Conservation (phyloP, 2,797 vertebrate genomes). For the Pseudocheirus occidentalis region DNA sequence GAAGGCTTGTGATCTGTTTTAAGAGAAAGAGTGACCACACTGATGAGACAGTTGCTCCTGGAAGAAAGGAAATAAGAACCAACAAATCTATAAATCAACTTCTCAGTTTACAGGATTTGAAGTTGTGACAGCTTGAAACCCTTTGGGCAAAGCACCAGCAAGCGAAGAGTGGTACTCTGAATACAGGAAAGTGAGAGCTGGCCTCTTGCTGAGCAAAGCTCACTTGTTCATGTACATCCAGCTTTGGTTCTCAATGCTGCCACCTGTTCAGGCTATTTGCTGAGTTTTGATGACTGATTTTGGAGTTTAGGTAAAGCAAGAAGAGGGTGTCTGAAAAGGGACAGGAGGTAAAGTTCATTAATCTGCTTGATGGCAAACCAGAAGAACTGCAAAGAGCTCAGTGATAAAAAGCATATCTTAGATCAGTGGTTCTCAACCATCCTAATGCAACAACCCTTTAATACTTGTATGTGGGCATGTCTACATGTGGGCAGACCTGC, state of each 20-base stretch:
- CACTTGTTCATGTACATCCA: not conserved
- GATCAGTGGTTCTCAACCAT: no score
- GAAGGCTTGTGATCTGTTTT: not conserved
- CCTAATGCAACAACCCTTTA: no score
- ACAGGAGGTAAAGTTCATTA: not conserved
- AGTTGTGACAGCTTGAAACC: no score
- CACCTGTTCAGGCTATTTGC: no score
- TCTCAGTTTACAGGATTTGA: not conserved
- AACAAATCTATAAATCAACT: not conserved
- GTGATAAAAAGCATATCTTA: no score
- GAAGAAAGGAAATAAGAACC: no score
- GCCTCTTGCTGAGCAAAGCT: not conserved
- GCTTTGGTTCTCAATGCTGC: not conserved
- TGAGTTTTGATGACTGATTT: not conserved
- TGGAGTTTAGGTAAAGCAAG: not conserved
- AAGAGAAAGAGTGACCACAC: not conserved
- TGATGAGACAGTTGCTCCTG: no score
- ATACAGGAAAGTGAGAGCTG: not conserved
- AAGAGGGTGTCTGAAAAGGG: no score
- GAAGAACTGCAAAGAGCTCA: not conserved
- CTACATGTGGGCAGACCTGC: no score
- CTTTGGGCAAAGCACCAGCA: not conserved
- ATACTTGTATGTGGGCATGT: no score
- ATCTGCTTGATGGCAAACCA: not conserved
- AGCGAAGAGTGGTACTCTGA: not conserved